A percentile compares a stretch with the other conserved stretches of the same genome.
phyloP scores from a whole-genome alignment of 2,888 invertebrate genomes.

The Cerceris rybyensis region DNA sequence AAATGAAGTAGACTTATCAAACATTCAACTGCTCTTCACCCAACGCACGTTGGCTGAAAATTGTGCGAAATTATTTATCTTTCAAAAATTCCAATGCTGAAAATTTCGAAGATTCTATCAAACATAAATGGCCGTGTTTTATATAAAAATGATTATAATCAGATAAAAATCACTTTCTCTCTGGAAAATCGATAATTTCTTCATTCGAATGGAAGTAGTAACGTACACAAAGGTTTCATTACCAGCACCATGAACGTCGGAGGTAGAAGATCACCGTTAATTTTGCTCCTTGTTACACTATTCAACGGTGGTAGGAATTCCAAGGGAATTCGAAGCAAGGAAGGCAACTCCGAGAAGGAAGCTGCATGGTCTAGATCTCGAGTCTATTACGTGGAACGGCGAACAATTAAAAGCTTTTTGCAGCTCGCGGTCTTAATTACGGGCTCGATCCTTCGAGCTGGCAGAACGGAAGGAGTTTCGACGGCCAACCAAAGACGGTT shows the following conservation, averaged over 20 bases:
- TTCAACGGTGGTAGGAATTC: background rate
- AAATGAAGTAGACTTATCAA: no score
- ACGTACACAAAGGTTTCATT: background rate
- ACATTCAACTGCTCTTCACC: no score
- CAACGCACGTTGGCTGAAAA: no score
- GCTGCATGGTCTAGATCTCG: conserved; percentile 8
- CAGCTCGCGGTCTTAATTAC: conserved; percentile 71
- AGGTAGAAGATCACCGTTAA: conserved; percentile 22
- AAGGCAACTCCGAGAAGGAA: background rate
- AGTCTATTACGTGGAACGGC: conserved; percentile 46
- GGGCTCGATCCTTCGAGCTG: conserved; percentile 43
- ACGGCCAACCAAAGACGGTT: conserved; percentile 70
- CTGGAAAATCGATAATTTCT: background rate
- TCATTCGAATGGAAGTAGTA: background rate
- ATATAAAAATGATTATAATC: background rate
- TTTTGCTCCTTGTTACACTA: conserved; percentile 9
- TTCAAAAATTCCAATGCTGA: no score
- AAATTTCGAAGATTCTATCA: no score
- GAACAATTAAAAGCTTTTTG: conserved; percentile 69
- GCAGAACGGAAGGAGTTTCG: conserved; percentile 48
- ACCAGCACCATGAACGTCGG: background rate
- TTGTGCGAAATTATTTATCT: no score
- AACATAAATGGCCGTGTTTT: background rate
- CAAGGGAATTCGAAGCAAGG: conserved; percentile 11
- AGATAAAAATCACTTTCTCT: background rate